Evolutionary conservation across 2,113 vertebrate genomes (phyloP), one percentile per base, ranked within the genome.

Genomic region (Heteronetta atricapilla): DNA sequence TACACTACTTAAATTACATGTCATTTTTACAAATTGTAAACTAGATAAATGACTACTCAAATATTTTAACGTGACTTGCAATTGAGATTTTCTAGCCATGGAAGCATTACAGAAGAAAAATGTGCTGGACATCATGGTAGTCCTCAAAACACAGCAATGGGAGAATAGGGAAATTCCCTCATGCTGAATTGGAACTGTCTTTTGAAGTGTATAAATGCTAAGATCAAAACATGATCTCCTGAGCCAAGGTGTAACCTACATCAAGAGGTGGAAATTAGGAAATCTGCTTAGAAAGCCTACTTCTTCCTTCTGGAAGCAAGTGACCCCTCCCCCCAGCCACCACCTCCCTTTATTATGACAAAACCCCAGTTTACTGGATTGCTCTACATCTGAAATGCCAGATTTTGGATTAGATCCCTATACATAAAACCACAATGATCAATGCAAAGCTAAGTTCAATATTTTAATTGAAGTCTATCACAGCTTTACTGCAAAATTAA

Each of bases 1-100:
- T 63, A 73, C 59, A 48, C 81, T 94, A 92, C 90, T 93, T 92
- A 94, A 95, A 95, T 97, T 91, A 88, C 78, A 83, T 81, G 78
- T 83, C 90, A 81, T 55, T 73, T 84, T 94, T 92, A 88, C 73
- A 76, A 92, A 93, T 26, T 79, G 93, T 67, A 56, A 88, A 21
- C 68, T 26, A 55, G 95, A 91, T 53, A 79, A 83, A 96, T 79
- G 86, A 67, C 69, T 83, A 79, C 67, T 69, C 83, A 79, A 73
- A 21, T 76, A 72, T 88, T 96, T 89, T 73, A 76, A 17, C 36
- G 22, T 82, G 68, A 81, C 82, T 83, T 64, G 74, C 78, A 86
- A 56, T 73, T 88, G 86, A 95, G 88, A 76, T 53, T 79, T 95
- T 75, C 55, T 59, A 88, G 38, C 53, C 80, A 34, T 2, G 2